These are phyloP conservation scores for Drosophila percnosoma DNA, from an alignment of 2,888 invertebrate species.

Conservation along the genomic window DNA sequence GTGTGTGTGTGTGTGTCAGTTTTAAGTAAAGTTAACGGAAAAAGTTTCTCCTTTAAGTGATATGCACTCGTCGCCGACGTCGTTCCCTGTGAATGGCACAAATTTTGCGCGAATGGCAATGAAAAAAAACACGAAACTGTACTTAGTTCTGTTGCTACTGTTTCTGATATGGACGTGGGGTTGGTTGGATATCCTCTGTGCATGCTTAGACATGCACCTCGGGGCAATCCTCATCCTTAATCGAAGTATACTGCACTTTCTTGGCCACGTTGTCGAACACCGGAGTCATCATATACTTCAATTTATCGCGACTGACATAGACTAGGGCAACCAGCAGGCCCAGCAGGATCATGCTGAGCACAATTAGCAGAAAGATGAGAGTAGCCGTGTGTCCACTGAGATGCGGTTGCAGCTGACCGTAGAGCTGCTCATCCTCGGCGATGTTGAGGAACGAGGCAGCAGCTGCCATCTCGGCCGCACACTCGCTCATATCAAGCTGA, in stretches of 20 bases:
- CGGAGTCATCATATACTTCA: conserved; percentile 87
- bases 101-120: conserved; percentile 73
- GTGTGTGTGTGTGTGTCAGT: conserved; percentile 12
- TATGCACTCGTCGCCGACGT: conserved; percentile 42
- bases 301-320: conserved; percentile 87
- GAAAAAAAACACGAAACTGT: conserved; percentile 36
- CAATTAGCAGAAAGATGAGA: conserved; percentile 85
- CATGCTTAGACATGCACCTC: conserved; percentile 84
- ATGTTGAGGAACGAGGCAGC: conserved; percentile 79
- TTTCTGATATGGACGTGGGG: conserved; percentile 49
- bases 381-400: conserved; percentile 83
- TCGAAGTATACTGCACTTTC: conserved; percentile 91
- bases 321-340: conserved; percentile 86
- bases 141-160: conserved; percentile 33
- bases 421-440: conserved; percentile 72
- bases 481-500: conserved; percentile 78
- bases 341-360: conserved; percentile 86
- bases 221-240: conserved; percentile 87
- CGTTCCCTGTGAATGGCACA: conserved; percentile 70
- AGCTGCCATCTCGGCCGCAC: conserved; percentile 79
- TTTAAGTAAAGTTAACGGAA: conserved; percentile 35
- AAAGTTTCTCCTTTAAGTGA: conserved; percentile 42
- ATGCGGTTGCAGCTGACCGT: conserved; percentile 58
- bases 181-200: conserved; percentile 1
- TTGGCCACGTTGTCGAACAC: conserved; percentile 88